phyloP scores from a whole-genome alignment of 2,113 vertebrate genomes.

The Phyllostomus hastatus region DNA sequence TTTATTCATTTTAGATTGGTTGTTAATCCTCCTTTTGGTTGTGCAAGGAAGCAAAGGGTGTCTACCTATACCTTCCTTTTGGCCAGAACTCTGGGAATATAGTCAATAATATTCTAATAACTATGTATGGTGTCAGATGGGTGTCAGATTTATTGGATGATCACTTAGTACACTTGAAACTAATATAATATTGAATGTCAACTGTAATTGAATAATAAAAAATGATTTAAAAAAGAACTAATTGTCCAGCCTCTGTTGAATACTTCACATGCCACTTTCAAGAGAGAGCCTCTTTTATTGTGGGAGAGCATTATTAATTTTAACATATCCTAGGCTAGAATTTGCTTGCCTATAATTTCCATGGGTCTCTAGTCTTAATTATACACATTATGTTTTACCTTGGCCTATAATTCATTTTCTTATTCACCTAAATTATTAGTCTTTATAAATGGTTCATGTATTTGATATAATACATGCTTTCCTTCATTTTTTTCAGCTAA shows the following conservation, averaged over 20 bases:
- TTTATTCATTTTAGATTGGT: no score
- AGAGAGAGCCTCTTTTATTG: not conserved
- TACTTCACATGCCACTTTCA: not conserved
- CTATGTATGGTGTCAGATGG: no score
- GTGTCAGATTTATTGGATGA: no score
- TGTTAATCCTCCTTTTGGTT: no score
- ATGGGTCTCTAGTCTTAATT: not conserved
- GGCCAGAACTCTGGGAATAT: no score
- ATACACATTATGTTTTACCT: not conserved
- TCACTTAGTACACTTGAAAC: no score
- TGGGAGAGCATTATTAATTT: not conserved
- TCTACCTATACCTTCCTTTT: no score
- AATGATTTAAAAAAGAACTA: not conserved
- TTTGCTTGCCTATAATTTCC: slow-evolving; percentile 2
- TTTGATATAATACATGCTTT: not conserved
- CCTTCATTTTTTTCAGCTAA: not conserved
- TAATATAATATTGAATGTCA: no score
- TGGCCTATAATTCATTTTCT: not conserved
- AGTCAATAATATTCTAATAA: no score
- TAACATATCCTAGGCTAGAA: not conserved
- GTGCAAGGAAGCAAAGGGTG: no score
- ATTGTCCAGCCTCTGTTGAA: not conserved
- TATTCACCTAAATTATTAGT: not conserved
- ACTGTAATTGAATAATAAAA: no score
- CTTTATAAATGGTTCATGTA: not conserved